Conservation (phyloP, 2,888 invertebrate species). For the Apomyelois bistriatella region DNA sequence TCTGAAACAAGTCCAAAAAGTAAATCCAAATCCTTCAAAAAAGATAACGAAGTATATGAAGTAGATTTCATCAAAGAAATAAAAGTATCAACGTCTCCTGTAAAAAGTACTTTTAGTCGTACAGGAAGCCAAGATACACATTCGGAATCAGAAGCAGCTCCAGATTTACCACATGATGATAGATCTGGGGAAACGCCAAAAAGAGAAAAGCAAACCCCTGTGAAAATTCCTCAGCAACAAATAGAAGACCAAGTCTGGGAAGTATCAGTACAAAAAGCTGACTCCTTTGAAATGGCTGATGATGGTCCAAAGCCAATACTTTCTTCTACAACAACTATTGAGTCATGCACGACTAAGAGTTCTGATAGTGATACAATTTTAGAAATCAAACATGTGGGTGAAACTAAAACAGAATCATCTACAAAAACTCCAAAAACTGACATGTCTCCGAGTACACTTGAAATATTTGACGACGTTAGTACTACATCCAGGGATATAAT, state of each 20-base stretch:
- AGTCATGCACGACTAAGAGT: conserved; percentile 43
- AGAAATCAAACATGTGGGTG: conserved; percentile 45
- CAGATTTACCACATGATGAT: conserved; percentile 71
- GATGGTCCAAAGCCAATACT: conserved; percentile 44
- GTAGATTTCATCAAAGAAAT: conserved; percentile 77
- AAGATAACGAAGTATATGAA: conserved; percentile 72
- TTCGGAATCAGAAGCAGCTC: conserved; percentile 76
- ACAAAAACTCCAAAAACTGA: conserved; percentile 55
- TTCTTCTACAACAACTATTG: conserved; percentile 30
- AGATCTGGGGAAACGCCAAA: conserved; percentile 61
- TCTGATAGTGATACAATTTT: conserved; percentile 46
- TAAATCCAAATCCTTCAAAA: conserved; percentile 72
- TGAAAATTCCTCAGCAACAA: conserved; percentile 67
- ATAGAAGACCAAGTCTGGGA: conserved; percentile 72
- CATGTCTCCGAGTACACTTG: conserved; percentile 61
- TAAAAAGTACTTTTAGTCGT: conserved; percentile 72
- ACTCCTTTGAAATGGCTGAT: conserved; percentile 58
- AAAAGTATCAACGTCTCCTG: conserved; percentile 72
- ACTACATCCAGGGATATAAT: conserved; percentile 69
- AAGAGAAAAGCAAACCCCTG: conserved; percentile 62
- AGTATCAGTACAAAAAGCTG: conserved; percentile 62
- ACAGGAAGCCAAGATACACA: conserved; percentile 79
- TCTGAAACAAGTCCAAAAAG: conserved; percentile 68
- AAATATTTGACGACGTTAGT: conserved; percentile 65
- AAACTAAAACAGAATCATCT: conserved; percentile 43